These are phyloP conservation scores for Cynocephalus volans DNA, from an alignment of 2,113 vertebrate genomes.

Conservation along the genomic window DNA sequence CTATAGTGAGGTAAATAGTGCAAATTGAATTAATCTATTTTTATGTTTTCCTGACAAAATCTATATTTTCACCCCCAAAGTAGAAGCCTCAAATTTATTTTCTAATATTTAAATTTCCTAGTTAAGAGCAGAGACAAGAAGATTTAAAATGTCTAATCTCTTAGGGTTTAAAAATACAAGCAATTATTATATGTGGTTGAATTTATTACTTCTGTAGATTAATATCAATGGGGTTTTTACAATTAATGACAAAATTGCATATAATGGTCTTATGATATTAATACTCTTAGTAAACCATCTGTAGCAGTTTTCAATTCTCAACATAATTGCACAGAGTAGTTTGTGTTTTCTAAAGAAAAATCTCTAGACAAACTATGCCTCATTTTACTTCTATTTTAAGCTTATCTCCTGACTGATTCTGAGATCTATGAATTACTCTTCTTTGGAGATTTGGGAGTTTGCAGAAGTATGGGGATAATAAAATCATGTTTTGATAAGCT, in stretches of 20 bases:
- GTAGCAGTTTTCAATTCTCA: conserved; percentile 76
- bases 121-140: conserved; percentile 63
- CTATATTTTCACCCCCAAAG: conserved; percentile 63
- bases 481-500: conserved; percentile 45
- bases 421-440: conserved; percentile 55
- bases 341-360: conserved; percentile 76
- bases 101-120: conserved; percentile 72
- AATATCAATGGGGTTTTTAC: conserved; percentile 81
- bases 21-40: conserved; percentile 64
- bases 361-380: conserved; percentile 67
- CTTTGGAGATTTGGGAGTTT: conserved; percentile 64
- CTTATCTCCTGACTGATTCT: conserved; percentile 25
- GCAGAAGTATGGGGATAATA: conserved; percentile 37
- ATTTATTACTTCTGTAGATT: conserved; percentile 82
- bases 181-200: conserved; percentile 74
- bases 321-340: conserved; percentile 73
- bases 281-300: conserved; percentile 81
- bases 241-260: conserved; percentile 79
- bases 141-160: conserved; percentile 75
- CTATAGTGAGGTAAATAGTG: conserved; percentile 38
- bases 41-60: conserved; percentile 54
- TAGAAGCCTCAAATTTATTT: conserved; percentile 68
- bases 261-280: conserved; percentile 77
- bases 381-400: conserved; percentile 73
- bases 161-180: conserved; percentile 79